Evolutionary conservation across 2,113 vertebrate species (phyloP).

Genomic region (Ceyx margarethae): DNA sequence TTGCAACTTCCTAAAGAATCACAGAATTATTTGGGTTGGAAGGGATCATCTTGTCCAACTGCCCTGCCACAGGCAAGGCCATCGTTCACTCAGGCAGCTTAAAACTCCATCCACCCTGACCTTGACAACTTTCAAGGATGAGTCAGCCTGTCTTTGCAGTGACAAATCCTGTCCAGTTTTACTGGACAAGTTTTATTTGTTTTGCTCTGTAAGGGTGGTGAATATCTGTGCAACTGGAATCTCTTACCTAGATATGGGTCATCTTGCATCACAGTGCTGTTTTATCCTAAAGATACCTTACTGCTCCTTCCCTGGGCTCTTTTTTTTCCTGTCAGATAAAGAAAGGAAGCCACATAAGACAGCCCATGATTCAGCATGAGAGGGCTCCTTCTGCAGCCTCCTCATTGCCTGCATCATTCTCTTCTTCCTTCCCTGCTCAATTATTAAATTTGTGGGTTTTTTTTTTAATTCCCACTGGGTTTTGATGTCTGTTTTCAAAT

Average conservation of each 20-base stretch:
- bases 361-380: fast-evolving
- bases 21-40: not conserved
- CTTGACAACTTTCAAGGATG: not conserved
- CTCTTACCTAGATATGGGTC: not conserved
- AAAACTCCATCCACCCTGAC: not conserved
- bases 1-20: not conserved
- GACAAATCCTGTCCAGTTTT: too few relatives aligned
- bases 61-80: not conserved
- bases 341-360: not conserved
- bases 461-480: not conserved
- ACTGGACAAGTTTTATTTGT: too few relatives aligned
- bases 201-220: too few relatives aligned
- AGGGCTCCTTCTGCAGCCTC: not conserved
- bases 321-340: not conserved
- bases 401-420: not conserved
- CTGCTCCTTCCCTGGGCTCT: not conserved
- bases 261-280: not conserved
- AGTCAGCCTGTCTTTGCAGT: too few relatives aligned
- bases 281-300: not conserved
- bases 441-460: not conserved
- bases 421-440: not conserved
- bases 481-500: not conserved
- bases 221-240: not conserved
- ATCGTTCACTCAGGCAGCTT: not conserved
- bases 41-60: not conserved